Evolutionary conservation across 2,797 vertebrate species (phyloP), one percentile per base, ranked within the genome.

Genomic region (Anabacerthia variegaticeps): DNA sequence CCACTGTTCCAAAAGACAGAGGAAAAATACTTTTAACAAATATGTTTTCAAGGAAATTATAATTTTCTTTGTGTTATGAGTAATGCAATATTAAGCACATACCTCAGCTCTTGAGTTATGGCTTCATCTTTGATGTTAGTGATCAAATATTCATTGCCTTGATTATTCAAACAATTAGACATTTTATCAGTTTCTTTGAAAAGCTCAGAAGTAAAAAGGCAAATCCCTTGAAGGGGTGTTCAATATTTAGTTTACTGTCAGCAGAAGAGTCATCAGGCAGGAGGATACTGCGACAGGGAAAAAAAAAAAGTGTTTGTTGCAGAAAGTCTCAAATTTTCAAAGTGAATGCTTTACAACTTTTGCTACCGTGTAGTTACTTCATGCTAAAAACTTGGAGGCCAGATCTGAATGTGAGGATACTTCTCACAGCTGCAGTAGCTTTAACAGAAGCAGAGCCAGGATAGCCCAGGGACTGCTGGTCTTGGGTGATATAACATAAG

Each of bases 131-230:
- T 96, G 93, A 94, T 91, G 82, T 76, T 76, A 66, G 41, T 88
- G 79, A 97, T 93, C 90, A 97, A 96, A 93, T 93, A 96, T 89
- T 95, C 76, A 95, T 93, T 78, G 39, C 43, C 54, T 93, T 85
- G 80, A 94, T 96, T 95, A 95, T 95, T 92, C 78, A 95, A 89
- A 83, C 91, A 95, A 96, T 96, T 93, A 95, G 93, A 41, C 37
- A 71, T 73, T 95, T 96, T 89, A 93, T 79, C 75, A 65, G 52
- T 94, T 96, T 94, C 75, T 81, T 86, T 88, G 74, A 73, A 88
- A 90, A 84, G 46, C 69, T 81, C 68, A 77, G 69, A 92, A 92
- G 41, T 46, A 81, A 74, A 82, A 81, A 75, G 44, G 36, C 58
- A 96, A 91, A 83, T 34, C 37, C 51, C 89, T 91, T 73, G 73